Conservation (phyloP, 2,797 vertebrate genomes). For the Semotilus atromaculatus region DNA sequence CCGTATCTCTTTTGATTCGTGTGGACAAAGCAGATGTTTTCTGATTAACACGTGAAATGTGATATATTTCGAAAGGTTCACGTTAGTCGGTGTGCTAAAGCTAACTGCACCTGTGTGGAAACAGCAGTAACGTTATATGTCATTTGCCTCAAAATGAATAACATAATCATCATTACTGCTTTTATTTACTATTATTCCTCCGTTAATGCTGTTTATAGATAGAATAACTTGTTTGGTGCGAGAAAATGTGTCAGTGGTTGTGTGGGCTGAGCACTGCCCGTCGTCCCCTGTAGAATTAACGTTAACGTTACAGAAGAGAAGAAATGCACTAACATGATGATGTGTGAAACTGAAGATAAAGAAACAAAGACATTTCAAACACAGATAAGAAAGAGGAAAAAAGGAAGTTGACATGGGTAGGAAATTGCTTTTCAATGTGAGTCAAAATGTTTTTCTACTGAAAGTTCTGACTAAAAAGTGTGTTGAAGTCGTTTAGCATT, state of each 20-base stretch:
- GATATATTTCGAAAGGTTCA: background rate
- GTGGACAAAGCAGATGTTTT: background rate
- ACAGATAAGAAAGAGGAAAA: background rate
- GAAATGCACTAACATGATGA: background rate
- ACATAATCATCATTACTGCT: background rate
- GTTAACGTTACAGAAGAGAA: no score
- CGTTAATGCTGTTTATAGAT: background rate
- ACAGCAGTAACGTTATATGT: background rate
- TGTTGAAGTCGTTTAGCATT: background rate
- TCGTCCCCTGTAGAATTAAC: background rate
- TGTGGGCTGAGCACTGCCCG: background rate
- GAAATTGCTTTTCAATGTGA: background rate
- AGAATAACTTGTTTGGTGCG: background rate
- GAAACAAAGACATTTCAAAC: background rate
- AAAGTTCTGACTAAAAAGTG: background rate
- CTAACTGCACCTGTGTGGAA: constrained; percentile 41
- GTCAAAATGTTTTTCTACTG: background rate
- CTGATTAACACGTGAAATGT: background rate
- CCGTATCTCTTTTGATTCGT: background rate
- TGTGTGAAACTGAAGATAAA: background rate
- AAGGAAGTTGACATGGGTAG: constrained; percentile 4
- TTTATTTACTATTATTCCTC: no score
- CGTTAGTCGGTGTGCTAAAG: constrained; percentile 34
- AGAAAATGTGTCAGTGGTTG: background rate
- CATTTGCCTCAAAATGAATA: background rate